Evolutionary conservation across 2,113 vertebrate species (phyloP), one percentile per base, ranked within the genome.

Genomic region (Cephalopterus ornatus): DNA sequence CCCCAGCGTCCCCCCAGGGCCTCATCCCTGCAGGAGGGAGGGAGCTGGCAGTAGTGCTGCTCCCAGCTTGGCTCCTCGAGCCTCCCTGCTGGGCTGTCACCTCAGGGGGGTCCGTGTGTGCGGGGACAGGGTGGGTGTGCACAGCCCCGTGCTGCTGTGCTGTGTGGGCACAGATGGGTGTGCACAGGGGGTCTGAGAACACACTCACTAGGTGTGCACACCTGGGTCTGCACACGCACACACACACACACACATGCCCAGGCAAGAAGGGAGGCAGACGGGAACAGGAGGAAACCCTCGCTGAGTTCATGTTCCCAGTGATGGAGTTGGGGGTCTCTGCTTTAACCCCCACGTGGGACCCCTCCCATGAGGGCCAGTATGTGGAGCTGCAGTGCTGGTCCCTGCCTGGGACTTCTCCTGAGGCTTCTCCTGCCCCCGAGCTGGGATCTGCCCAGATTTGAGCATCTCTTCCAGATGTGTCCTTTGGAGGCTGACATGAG

Each of bases 311-410:
- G 59, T 53, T 33, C 35, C 42, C 47, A 10, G 14, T 3, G 35
- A 9, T 4, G n/a, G 77, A 46, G 16, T 1, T 10, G 41, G 20
- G 28, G 39, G 21, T 35, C 16, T 72, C 63, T 72, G 52, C 26
- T 80, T 53, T 44, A 35, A 22, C 11, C 11, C 9, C 19, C 22
- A 2, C 7, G 37, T 1, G 4, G 28, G 39, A 39, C 23, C n/a
- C 32, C 15, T 63, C 21, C 59, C 3, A 0, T 11, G 39, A 12
- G 39, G 42, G 20, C 9, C 58, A 49, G 32, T 2, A 0, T 11
- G 26, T 24, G 62, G 30, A 66, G 12, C 12, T 1, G 5, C 22
- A 26, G 8, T 32, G 58, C 37, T 61, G 72, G 11, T 67, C 19
- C 47, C 21, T 62, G 30, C 7, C 19, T 24, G 76, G 61, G 30